phyloP scores from a whole-genome alignment of 2,797 vertebrate species.

The Epinephelus malabaricus region DNA sequence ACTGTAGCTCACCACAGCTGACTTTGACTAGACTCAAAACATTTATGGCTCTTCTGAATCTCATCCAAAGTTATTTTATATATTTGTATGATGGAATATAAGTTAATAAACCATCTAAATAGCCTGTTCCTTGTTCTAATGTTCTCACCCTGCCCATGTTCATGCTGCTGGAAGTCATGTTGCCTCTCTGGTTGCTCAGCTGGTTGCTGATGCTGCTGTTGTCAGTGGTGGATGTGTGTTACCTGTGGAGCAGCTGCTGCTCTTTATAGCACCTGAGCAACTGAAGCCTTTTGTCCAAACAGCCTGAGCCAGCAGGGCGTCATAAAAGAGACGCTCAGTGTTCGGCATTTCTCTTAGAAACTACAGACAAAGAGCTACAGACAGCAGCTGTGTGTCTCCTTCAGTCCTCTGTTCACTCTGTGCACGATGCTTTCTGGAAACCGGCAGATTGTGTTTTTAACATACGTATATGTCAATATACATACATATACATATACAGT shows the following conservation, averaged over 20 bases:
- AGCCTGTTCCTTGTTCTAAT: no score
- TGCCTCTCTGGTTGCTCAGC: conserved; percentile 35
- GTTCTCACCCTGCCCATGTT: conserved; percentile 67
- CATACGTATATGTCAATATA: no score
- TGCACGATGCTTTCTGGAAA: conserved; percentile 11
- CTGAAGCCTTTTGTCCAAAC: conserved; percentile 58
- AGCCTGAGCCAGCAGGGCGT: conserved; percentile 60
- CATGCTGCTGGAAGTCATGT: conserved; percentile 65
- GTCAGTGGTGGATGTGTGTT: conserved; percentile 28
- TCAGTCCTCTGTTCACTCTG: conserved; percentile 32
- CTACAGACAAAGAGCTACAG: conserved; percentile 45
- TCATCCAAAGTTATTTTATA: no score
- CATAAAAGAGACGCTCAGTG: conserved; percentile 49
- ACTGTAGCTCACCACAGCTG: no score
- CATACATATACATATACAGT: background rate
- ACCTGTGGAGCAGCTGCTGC: conserved; percentile 55
- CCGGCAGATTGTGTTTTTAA: no score
- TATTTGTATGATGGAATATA: no score
- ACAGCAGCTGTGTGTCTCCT: conserved; percentile 46
- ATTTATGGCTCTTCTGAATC: no score
- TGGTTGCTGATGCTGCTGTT: conserved; percentile 31
- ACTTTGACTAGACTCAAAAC: no score
- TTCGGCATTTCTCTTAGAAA: conserved; percentile 63
- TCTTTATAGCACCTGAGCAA: conserved; percentile 72
- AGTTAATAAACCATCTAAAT: no score